These are phyloP conservation scores for Eupithecia exiguata DNA, from an alignment of 2,888 invertebrate species.

Conservation along the genomic window DNA sequence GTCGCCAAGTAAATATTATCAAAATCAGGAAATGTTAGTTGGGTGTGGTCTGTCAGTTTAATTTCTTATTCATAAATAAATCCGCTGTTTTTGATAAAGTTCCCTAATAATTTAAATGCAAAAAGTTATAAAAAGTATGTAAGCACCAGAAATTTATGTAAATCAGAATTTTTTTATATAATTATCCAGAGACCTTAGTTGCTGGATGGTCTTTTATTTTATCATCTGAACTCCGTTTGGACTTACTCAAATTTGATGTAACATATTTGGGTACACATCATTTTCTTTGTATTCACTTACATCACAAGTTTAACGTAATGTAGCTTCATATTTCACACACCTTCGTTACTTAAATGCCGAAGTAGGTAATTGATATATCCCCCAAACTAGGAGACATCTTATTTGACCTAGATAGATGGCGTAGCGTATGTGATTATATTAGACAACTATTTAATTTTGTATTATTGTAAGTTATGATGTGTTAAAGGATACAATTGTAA, in stretches of 20 bases:
- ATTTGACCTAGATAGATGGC: not conserved
- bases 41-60: not conserved
- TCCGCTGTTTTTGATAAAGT: not conserved
- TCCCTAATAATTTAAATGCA: not conserved
- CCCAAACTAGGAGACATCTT: slow-evolving; percentile 2
- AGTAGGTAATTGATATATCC: not conserved
- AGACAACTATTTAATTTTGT: slow-evolving; percentile 1
- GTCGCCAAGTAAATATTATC: not conserved
- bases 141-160: too few species aligned
- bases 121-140: not conserved
- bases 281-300: not conserved
- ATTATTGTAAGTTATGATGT: slow-evolving; percentile 30
- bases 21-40: not conserved
- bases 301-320: not conserved
- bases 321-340: not conserved
- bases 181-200: not conserved
- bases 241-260: not conserved
- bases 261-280: not conserved
- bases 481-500: slow-evolving; percentile 50
- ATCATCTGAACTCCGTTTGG: not conserved
- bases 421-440: slow-evolving; percentile 9
- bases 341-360: not conserved
- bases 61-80: not conserved
- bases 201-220: not conserved
- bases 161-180: too few species aligned